Percentiles rank a stretch among this genome's conserved stretches.
phyloP scores from a whole-genome alignment of 1,140 invertebrate genomes.

The Cyrtorhinus lividipennis region DNA sequence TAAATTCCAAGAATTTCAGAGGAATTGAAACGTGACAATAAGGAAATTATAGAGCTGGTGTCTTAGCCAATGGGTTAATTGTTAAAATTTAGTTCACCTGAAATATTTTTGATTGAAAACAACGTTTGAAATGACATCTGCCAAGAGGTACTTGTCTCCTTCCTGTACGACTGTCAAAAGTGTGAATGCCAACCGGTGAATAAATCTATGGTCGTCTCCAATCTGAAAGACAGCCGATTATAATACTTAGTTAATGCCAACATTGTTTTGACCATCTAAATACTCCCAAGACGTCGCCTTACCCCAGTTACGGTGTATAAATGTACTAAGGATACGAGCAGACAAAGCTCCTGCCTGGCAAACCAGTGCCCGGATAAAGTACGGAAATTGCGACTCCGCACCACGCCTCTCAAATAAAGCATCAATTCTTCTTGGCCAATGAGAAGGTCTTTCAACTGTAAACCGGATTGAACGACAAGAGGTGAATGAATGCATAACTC shows the following conservation, averaged over 20 bases:
- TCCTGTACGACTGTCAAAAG: slow-evolving; percentile 22
- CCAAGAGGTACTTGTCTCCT: slow-evolving; percentile 23
- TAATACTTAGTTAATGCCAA: slow-evolving; percentile 5
- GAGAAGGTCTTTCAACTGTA: slow-evolving; percentile 21
- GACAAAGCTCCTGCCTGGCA: slow-evolving; percentile 22
- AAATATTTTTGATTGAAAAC: slow-evolving; percentile 24
- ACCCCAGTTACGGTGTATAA: slow-evolving; percentile 21
- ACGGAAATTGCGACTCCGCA: slow-evolving; percentile 4
- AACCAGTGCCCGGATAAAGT: slow-evolving; percentile 22
- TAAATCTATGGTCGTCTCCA: slow-evolving; percentile 13
- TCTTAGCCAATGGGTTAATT: too few relatives aligned
- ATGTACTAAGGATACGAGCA: slow-evolving; percentile 19
- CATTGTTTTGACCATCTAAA: too few relatives aligned
- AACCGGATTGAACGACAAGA: neutral
- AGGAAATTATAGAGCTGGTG: too few relatives aligned
- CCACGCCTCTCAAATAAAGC: slow-evolving; percentile 19
- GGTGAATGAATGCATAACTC: too few relatives aligned
- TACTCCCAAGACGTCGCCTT: neutral
- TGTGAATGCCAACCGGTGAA: slow-evolving; percentile 21
- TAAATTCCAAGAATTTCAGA: neutral
- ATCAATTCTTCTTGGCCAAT: slow-evolving; percentile 15
- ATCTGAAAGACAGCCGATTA: slow-evolving; percentile 13
- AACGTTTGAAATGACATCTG: slow-evolving; percentile 21
- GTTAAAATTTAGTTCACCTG: slow-evolving; percentile 18
- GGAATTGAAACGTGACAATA: neutral